Conservation (phyloP, 2,113 vertebrate species). For the Apus apus region DNA sequence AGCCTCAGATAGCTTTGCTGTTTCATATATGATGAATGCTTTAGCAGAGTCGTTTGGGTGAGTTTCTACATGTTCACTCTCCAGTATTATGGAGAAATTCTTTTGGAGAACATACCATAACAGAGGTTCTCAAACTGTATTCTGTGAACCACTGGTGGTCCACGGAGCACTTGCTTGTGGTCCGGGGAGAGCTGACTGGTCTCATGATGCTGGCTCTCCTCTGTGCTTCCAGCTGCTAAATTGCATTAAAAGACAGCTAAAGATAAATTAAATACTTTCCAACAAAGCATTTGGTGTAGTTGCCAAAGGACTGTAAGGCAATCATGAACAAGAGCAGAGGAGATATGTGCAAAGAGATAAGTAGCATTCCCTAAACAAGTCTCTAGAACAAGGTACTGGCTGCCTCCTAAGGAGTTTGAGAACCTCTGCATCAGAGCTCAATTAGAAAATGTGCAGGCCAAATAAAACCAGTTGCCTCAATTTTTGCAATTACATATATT, state of each 20-base stretch:
- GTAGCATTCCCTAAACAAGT: neutral
- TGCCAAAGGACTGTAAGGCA: conserved; percentile 14
- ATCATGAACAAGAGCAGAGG: neutral
- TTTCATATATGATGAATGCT: neutral
- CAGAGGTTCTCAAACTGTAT: conserved; percentile 70
- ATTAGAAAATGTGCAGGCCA: neutral
- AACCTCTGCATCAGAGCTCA: conserved; percentile 35
- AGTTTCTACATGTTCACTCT: neutral
- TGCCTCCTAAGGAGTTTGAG: conserved; percentile 55
- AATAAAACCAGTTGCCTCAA: neutral
- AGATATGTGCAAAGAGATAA: neutral
- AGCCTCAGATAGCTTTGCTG: conserved; percentile 56
- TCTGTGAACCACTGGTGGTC: conserved; percentile 62
- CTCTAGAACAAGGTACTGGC: neutral
- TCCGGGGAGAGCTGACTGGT: conserved; percentile 59
- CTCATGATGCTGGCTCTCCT: conserved; percentile 61
- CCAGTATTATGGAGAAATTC: conserved; percentile 5
- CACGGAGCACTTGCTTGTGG: conserved; percentile 51
- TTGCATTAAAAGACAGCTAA: conserved; percentile 66
- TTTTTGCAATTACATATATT: neutral
- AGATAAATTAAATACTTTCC: conserved; percentile 42
- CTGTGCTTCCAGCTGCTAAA: conserved; percentile 68
- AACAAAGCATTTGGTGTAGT: neutral
- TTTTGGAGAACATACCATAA: conserved; percentile 67
- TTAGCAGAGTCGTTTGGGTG: neutral